Evolutionary conservation across 2,113 vertebrate species (phyloP), one percentile per base, ranked within the genome.

Genomic region (Gasterosteus aculeatus): DNA sequence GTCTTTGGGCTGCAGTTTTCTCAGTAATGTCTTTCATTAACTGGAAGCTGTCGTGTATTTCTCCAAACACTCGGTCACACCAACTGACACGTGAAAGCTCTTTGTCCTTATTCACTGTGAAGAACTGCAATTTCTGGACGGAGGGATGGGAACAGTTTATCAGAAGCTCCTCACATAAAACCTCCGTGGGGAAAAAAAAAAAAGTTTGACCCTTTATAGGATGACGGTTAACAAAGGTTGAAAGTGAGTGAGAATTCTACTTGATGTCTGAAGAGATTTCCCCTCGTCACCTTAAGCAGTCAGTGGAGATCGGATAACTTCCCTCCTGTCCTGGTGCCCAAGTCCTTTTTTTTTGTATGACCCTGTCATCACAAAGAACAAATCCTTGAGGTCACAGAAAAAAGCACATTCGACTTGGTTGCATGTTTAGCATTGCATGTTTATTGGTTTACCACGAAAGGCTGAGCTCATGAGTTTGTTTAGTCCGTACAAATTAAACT

Each of bases 81-180:
- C 57, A 74, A 69, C 65, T 63, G 61, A 74, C 53, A 47, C 72
- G 31, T 81, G 72, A 87, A 87, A 84, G 83, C 81, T 82, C 70
- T 87, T 78, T 14, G 82, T 88, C 77, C 92, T 92, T 90, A 92
- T 91, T 93, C 68, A 84, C 89, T 78, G 54, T 79, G 83, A 88
- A 88, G 81, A 88, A 89, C 81, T 89, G 82, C 82, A 69, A 85
- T 63, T 87, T 75, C 78, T 60, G 54, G 70, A 85, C 72, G 86
- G 78, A 78, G 65, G 31, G 62, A 80, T 76, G 76, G 85, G 77
- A 86, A 80, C 67, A 78, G 72, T 91, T 79, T 71, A 64, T 80
- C 78, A 68, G 78, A 60, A 81, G 77, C 58, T 79, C 72, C 78
- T 86, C 76, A 85, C 79, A 90, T 77, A 78, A 54, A 86, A 84